These are phyloP conservation scores for Hypercompe scribonia DNA, from an alignment of 2,888 invertebrate species.

Conservation along the genomic window DNA sequence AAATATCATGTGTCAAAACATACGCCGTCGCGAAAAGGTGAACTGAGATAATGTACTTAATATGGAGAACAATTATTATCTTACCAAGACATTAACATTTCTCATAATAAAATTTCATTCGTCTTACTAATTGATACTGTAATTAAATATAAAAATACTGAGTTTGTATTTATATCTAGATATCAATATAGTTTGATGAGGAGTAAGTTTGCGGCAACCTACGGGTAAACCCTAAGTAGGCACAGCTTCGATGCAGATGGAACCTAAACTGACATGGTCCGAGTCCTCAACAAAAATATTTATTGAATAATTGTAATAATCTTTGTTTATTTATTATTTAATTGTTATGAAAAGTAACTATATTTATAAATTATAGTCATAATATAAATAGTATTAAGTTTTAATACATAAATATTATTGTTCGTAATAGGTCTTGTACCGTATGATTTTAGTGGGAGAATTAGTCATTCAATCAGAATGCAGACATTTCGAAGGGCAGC, in stretches of 20 bases:
- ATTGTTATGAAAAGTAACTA: too few species aligned
- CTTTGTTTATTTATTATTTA: too few species aligned
- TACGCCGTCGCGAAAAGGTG: not conserved
- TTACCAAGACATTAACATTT: not conserved
- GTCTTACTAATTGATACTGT: not conserved
- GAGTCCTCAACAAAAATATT: too few species aligned
- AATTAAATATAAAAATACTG: too few species aligned
- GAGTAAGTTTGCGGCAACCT: too few species aligned
- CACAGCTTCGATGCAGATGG: too few species aligned
- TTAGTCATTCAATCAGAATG: slow-evolving; percentile 34
- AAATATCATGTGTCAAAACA: slow-evolving; percentile 7
- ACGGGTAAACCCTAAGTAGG: too few species aligned
- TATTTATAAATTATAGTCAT: not conserved
- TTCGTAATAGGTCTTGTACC: slow-evolving; percentile 19
- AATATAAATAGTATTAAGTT: not conserved
- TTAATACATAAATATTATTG: not conserved
- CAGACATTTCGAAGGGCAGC: slow-evolving; percentile 45
- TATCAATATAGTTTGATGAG: too few species aligned
- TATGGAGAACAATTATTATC: not conserved
- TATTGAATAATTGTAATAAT: too few species aligned
- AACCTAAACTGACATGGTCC: too few species aligned
- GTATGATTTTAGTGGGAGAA: slow-evolving; percentile 27
- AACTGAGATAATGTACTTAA: slow-evolving; percentile 3
- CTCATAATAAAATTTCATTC: not conserved
- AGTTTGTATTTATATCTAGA: too few species aligned